These are phyloP conservation scores for Limanda limanda DNA, from an alignment of 2,113 vertebrate genomes.

Conservation along the genomic window DNA sequence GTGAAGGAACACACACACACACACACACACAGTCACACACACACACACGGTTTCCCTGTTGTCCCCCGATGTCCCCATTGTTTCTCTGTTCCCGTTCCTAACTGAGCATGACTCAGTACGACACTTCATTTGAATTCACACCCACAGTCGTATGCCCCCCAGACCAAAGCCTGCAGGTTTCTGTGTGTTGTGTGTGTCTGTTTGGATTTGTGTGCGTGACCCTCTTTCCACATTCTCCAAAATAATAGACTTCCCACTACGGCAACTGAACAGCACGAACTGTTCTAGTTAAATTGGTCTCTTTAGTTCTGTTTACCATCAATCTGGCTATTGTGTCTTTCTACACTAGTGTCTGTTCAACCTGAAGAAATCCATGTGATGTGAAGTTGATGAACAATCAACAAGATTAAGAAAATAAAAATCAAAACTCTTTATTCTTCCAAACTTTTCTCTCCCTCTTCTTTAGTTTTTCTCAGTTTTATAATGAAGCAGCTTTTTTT, in stretches of 20 bases:
- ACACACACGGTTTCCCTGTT: conserved; percentile 1
- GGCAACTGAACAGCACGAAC: conserved; percentile 27
- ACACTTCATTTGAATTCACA: conserved; percentile 68
- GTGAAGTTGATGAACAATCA: too few species aligned
- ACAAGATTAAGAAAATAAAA: too few species aligned
- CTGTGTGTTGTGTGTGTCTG: conserved; percentile 6
- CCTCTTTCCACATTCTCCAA: conserved; percentile 34
- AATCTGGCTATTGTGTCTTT: background rate
- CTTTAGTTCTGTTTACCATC: background rate
- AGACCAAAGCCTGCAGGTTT: conserved; percentile 39
- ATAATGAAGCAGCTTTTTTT: too few species aligned
- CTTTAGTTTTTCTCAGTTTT: background rate
- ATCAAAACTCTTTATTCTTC: too few species aligned
- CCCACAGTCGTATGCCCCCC: conserved; percentile 41
- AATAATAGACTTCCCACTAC: conserved; percentile 31
- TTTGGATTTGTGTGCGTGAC: conserved; percentile 28
- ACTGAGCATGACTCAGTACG: conserved; percentile 66
- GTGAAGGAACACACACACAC: conserved; percentile 3
- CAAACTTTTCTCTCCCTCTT: too few species aligned
- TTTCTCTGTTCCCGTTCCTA: conserved; percentile 58
- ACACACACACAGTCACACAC: background rate
- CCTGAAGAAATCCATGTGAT: too few species aligned
- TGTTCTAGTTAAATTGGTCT: conserved; percentile 6
- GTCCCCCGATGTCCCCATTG: conserved; percentile 59
- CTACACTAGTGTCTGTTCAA: background rate